Evolutionary conservation across 2,113 vertebrate genomes (phyloP).

Genomic region (Chiloscyllium plagiosum): DNA sequence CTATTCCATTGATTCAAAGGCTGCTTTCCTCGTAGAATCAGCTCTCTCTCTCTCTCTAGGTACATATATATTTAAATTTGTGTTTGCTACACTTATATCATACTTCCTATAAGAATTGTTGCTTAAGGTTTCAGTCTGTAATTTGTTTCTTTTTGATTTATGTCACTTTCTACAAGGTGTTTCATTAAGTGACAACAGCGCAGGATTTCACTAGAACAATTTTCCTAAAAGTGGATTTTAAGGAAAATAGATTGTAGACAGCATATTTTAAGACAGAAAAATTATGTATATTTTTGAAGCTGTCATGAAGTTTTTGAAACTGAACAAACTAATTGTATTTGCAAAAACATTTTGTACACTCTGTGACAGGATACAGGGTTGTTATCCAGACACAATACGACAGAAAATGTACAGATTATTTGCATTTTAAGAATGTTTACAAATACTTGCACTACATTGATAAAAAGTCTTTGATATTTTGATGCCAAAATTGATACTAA

Average conservation of each 20-base stretch:
- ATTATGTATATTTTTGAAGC: conserved; percentile 22
- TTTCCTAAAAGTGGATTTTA: not conserved
- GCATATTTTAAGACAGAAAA: conserved; percentile 1
- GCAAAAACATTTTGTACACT: not conserved
- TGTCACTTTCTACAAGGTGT: conserved; percentile 39
- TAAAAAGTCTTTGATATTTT: not conserved
- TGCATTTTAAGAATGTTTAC: not conserved
- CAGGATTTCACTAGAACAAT: conserved; percentile 14
- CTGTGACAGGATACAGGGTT: not conserved
- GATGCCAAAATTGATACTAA: not conserved
- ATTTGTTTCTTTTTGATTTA: conserved; percentile 31
- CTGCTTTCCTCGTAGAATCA: conserved; percentile 2
- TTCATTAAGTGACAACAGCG: conserved; percentile 39
- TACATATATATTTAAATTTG: not conserved
- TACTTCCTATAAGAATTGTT: not conserved
- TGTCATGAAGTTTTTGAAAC: not conserved
- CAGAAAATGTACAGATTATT: not conserved
- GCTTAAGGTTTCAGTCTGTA: conserved; percentile 38
- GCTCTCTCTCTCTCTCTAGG: not conserved
- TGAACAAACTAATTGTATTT: not conserved
- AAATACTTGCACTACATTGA: not conserved
- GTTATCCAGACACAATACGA: not conserved
- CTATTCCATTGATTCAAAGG: not conserved
- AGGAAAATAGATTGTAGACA: not conserved
- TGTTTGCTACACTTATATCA: not conserved